Percentiles rank a stretch among this genome's conserved stretches.
Conservation (phyloP, 1,140 invertebrate genomes). For the Heterodera schachtii region DNA sequence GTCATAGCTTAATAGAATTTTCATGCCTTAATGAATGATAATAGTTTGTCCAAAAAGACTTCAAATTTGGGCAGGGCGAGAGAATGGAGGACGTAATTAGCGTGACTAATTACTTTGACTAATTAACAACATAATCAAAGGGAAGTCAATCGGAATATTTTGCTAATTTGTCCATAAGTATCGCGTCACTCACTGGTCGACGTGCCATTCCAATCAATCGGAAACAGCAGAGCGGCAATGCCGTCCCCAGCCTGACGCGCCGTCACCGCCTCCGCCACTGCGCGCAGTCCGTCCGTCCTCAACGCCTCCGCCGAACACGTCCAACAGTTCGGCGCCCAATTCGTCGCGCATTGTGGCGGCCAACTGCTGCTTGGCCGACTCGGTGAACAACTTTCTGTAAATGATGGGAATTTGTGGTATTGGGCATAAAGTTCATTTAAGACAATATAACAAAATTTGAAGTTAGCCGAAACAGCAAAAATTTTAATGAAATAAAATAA, state of each 20-base stretch:
- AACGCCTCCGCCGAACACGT: constrained; percentile 12
- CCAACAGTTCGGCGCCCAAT: constrained; percentile 18
- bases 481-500: no score
- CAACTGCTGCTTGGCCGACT: constrained; percentile 41
- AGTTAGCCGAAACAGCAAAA: no score
- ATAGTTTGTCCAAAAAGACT: no score
- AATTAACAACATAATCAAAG: no score
- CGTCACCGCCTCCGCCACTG: not conserved
- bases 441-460: no score
- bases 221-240: constrained; percentile 24
- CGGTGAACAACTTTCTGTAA: constrained; percentile 56
- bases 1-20: no score
- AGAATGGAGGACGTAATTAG: no score
- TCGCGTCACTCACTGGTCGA: constrained; percentile 4
- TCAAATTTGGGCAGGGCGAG: no score
- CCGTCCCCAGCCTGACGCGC: not conserved
- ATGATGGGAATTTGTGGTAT: not conserved
- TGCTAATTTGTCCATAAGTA: no score
- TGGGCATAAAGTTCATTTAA: no score
- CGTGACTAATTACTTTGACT: no score
- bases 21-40: no score
- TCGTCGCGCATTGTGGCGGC: constrained; percentile 47
- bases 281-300: not conserved
- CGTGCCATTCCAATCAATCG: constrained; percentile 47
- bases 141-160: not conserved